These are phyloP conservation scores for Mesocricetus auratus DNA, from an alignment of 2,113 vertebrate genomes.

Conservation along the genomic window DNA sequence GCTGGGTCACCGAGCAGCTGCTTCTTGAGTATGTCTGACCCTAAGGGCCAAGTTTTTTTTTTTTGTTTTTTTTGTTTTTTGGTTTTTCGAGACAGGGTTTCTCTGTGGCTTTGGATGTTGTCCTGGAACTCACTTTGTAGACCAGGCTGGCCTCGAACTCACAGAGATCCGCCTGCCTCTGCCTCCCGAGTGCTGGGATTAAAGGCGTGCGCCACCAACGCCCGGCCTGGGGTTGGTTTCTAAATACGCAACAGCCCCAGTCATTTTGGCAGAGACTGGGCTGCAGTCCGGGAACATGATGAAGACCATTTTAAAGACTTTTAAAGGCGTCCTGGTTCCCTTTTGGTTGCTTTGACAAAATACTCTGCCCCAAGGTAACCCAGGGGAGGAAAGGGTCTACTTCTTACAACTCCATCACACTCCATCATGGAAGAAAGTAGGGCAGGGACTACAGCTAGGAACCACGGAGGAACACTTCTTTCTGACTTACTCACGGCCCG, in stretches of 20 bases:
- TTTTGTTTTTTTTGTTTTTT: no score
- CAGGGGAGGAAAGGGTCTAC: background rate
- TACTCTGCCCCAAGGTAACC: background rate
- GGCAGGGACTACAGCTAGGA: background rate
- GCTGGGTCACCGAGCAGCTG: conserved; percentile 45
- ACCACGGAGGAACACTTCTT: background rate
- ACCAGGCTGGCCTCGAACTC: no score
- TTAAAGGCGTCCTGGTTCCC: background rate
- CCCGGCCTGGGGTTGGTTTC: conserved; percentile 40
- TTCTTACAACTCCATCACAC: background rate
- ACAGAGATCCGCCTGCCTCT: no score
- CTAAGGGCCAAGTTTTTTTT: conserved; percentile 52
- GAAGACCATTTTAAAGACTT: background rate
- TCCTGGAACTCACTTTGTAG: no score
- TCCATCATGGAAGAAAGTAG: background rate
- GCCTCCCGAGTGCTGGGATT: no score
- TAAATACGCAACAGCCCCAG: background rate
- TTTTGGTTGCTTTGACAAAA: background rate
- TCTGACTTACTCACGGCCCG: background rate
- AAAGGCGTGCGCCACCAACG: no score
- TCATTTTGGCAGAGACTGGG: background rate
- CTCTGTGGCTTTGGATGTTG: no score
- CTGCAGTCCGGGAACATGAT: background rate
- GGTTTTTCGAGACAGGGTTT: no score
- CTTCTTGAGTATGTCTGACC: background rate